Percentiles rank a stretch among this genome's conserved stretches.
Conservation (phyloP, 2,888 invertebrate species). For the Yponomeuta sedellus region DNA sequence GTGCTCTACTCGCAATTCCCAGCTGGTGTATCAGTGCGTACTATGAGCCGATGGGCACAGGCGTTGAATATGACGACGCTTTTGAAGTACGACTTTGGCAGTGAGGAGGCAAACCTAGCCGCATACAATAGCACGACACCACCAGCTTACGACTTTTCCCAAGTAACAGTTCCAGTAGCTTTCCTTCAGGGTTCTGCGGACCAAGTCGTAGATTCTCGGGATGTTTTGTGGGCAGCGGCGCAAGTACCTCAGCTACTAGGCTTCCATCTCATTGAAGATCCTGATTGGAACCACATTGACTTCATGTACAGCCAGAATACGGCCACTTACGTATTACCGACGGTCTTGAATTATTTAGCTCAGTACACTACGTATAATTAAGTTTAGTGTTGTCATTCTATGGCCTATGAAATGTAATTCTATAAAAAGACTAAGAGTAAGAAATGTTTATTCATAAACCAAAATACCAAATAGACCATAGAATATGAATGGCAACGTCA, state of each 20-base stretch:
- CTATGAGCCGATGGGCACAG: not conserved
- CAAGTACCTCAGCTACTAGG: not conserved
- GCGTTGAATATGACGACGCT: not conserved
- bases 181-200: not conserved
- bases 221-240: not conserved
- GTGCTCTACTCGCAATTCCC: not conserved
- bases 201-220: not conserved
- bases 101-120: not conserved
- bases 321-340: not conserved
- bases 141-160: not conserved
- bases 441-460: too few relatives aligned
- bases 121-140: not conserved
- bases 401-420: too few relatives aligned
- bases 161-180: not conserved
- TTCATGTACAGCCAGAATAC: not conserved
- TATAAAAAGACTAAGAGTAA: too few relatives aligned
- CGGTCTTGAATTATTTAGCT: not conserved
- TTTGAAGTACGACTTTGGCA: slow-evolving; percentile 3
- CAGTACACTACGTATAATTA: not conserved
- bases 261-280: not conserved
- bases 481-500: too few relatives aligned
- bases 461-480: too few relatives aligned
- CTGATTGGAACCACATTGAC: not conserved
- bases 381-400: too few relatives aligned
- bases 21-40: not conserved